phyloP scores from a whole-genome alignment of 2,113 vertebrate genomes.

The Dicaeum eximium region DNA sequence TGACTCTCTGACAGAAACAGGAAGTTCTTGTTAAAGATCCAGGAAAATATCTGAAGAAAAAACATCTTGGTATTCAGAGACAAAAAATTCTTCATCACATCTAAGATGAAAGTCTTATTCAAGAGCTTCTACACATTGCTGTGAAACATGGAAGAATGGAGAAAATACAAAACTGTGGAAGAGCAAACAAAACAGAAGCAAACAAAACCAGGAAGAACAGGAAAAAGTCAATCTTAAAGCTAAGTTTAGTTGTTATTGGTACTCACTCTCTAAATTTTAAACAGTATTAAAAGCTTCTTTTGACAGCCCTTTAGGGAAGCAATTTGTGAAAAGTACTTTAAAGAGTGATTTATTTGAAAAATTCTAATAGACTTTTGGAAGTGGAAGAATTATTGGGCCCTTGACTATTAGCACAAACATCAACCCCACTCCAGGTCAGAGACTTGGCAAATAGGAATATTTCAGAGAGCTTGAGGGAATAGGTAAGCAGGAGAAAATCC shows the following conservation, averaged over 20 bases:
- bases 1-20: background rate
- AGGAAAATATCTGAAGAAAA: conserved; percentile 38
- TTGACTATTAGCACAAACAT: background rate
- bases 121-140: background rate
- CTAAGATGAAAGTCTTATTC: background rate
- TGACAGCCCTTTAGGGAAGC: background rate
- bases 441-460: background rate
- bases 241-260: background rate
- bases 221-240: background rate
- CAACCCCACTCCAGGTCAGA: background rate
- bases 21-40: background rate
- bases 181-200: no score
- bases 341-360: background rate
- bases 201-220: background rate
- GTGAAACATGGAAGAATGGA: background rate
- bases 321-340: background rate
- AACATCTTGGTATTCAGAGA: background rate
- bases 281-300: background rate
- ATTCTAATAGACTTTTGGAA: background rate
- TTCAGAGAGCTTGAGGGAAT: background rate
- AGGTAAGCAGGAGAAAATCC: background rate
- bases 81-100: background rate
- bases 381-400: background rate
- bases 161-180: background rate
- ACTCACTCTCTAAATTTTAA: background rate